phyloP scores from a whole-genome alignment of 2,797 vertebrate species.

The Xyrichtys novacula region DNA sequence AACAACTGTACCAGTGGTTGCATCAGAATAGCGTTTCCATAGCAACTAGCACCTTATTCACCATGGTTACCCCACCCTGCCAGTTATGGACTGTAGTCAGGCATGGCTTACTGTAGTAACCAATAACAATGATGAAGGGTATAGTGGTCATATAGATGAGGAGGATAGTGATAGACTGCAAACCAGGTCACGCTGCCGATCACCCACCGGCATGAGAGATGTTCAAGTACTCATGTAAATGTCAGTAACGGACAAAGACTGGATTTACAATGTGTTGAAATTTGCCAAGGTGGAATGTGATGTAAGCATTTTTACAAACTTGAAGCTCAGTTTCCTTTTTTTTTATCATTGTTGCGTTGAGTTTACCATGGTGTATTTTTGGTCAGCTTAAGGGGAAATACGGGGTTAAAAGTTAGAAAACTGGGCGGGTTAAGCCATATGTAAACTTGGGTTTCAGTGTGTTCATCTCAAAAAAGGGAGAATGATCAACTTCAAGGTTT shows the following conservation, averaged over 20 bases:
- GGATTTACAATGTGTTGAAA: constrained; percentile 65
- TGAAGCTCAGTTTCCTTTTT: constrained; percentile 74
- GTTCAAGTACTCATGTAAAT: constrained; percentile 68
- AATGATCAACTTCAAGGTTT: background rate
- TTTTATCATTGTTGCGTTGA: constrained; percentile 49
- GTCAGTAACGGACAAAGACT: constrained; percentile 62
- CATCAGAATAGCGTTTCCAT: constrained; percentile 77
- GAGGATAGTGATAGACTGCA: constrained; percentile 47
- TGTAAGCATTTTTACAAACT: constrained; percentile 81
- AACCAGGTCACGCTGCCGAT: constrained; percentile 25
- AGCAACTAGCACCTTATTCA: constrained; percentile 84
- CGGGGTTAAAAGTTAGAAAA: constrained; percentile 25
- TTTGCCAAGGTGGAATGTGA: constrained; percentile 68
- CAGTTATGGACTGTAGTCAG: constrained; percentile 64
- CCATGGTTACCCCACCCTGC: constrained; percentile 74
- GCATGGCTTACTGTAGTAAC: constrained; percentile 70
- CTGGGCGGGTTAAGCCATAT: constrained; percentile 56
- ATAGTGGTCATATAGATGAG: constrained; percentile 32
- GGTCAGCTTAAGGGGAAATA: constrained; percentile 40
- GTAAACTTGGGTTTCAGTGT: constrained; percentile 64
- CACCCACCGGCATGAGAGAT: constrained; percentile 55
- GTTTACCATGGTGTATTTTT: constrained; percentile 71
- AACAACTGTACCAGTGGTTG: constrained; percentile 64
- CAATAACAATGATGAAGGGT: constrained; percentile 61
- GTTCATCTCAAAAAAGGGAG: constrained; percentile 13